Evolutionary conservation across 2,797 vertebrate species (phyloP).

Genomic region (Sebastes iracundus): DNA sequence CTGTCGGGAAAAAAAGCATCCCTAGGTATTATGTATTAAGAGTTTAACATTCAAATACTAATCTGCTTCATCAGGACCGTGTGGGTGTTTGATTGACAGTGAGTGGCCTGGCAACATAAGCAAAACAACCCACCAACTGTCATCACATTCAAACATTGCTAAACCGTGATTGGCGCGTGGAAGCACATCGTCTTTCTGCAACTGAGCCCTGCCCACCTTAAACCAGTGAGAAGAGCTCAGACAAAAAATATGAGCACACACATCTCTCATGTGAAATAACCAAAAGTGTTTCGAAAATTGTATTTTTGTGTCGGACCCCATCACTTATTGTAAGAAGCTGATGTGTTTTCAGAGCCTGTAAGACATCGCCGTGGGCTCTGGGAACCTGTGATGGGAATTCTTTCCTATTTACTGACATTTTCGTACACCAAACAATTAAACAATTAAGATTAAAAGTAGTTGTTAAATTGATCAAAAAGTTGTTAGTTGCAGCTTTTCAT

Average conservation of each 20-base stretch:
- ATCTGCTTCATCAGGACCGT: background rate
- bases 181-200: background rate
- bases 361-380: background rate
- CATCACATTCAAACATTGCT: background rate
- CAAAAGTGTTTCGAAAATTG: background rate
- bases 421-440: background rate
- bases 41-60: background rate
- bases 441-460: background rate
- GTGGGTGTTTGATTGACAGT: background rate
- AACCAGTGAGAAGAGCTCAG: background rate
- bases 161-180: background rate
- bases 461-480: background rate
- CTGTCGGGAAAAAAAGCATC: background rate
- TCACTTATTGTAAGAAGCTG: background rate
- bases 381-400: background rate
- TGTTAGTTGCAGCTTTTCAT: background rate
- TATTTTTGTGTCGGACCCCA: background rate
- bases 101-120: background rate
- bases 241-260: background rate
- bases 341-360: background rate
- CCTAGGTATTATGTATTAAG: background rate
- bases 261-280: background rate
- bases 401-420: background rate
- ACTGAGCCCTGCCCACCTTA: background rate
- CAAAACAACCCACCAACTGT: background rate